A percentile compares a stretch with the other conserved stretches of the same genome.
Conservation (phyloP, 2,888 invertebrate species). For the Pseudococcus jackbeardsleyi region DNA sequence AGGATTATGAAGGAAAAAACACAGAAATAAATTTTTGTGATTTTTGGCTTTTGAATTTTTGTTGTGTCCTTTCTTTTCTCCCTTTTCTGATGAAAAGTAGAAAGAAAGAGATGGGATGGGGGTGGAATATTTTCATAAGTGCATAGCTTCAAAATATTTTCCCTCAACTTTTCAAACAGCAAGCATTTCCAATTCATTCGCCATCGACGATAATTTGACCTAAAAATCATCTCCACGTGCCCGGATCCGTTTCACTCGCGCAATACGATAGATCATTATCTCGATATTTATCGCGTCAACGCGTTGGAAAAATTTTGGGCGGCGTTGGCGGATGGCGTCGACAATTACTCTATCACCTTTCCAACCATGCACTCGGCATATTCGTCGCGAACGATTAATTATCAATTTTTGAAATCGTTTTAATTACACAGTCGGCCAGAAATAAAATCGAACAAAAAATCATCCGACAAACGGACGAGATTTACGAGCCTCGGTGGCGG, state of each 20-base stretch:
- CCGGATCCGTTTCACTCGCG: not conserved
- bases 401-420: not conserved
- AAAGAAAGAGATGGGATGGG: too few species aligned
- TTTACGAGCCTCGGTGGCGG: not conserved
- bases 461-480: constrained; percentile 1
- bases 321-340: not conserved
- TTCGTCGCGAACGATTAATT: constrained; percentile 12
- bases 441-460: constrained; percentile 13
- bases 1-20: too few species aligned
- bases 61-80: too few species aligned
- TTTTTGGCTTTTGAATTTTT: too few species aligned
- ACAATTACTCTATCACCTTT: constrained; percentile 1
- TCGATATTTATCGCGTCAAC: not conserved
- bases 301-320: not conserved
- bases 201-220: not conserved
- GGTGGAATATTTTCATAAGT: too few species aligned
- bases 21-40: too few species aligned
- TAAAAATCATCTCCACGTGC: constrained; percentile 3
- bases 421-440: constrained; percentile 34
- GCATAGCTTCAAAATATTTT: too few species aligned
- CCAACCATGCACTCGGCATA: not conserved
- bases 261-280: not conserved
- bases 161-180: too few species aligned
- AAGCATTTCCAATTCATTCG: too few species aligned
- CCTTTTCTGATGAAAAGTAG: too few species aligned